A percentile compares a stretch with the other conserved stretches of the same genome.
phyloP scores from a whole-genome alignment of 1,140 invertebrate species.

The Cyclina sinensis region DNA sequence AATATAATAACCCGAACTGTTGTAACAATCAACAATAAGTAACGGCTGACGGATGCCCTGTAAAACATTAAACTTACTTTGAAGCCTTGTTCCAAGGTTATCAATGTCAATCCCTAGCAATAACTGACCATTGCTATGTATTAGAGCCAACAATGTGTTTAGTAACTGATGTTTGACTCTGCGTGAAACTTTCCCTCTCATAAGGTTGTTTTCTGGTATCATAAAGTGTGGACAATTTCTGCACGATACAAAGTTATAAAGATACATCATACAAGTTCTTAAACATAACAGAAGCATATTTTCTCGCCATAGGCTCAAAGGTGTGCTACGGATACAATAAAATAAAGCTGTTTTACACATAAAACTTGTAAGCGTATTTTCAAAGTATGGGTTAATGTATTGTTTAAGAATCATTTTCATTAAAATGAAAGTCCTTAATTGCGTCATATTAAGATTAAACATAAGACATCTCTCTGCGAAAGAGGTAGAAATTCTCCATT shows the following conservation, averaged over 20 bases:
- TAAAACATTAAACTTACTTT: too few species aligned
- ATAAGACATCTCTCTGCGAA: slow-evolving; percentile 2
- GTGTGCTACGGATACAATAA: background rate
- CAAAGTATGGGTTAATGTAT: background rate
- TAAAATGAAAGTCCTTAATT: background rate
- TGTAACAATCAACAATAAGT: too few species aligned
- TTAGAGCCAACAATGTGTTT: background rate
- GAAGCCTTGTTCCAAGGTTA: background rate
- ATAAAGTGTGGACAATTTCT: background rate
- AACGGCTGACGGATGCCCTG: too few species aligned
- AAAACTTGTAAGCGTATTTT: slow-evolving; percentile 7
- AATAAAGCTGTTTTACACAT: slow-evolving; percentile 23
- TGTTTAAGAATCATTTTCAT: slow-evolving; percentile 11
- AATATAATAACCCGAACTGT: background rate
- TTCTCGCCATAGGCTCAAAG: background rate
- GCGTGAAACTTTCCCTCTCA: background rate
- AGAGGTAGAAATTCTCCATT: background rate
- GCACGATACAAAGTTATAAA: background rate
- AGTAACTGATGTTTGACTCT: background rate
- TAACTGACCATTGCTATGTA: background rate
- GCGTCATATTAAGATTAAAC: slow-evolving; percentile 11
- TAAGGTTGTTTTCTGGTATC: background rate
- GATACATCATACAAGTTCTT: background rate
- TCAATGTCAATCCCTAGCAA: background rate
- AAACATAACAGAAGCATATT: background rate